Base-by-base conservation (phyloP, 2,888 invertebrate species). In the Margaritifera margaritifera region DNA sequence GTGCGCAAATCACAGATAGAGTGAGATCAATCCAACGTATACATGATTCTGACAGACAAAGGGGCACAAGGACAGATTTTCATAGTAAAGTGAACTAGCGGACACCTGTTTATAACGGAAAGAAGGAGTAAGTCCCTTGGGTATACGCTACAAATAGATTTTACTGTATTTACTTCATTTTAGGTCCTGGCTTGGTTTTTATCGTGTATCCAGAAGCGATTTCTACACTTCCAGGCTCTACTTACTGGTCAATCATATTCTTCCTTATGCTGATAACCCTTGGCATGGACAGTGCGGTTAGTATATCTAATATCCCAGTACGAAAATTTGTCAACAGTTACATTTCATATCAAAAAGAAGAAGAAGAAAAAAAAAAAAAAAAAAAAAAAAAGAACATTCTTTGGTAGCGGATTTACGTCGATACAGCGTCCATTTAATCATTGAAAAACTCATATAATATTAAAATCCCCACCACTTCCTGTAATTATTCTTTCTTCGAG, bases 181-280 rank as follows among this genome's bases (percentile, higher is more conserved):
- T 76, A 91, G 98, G 98, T 4, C 97, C 98, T 0, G 98, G 98
- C 0, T 91, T 99, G 42, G 98, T 98, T 18, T 99, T 99, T 89
- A 94, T 98, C 67, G 98, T 98, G 0, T 99, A 99, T 91, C 98
- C 98, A 0, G 98, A 98, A 20, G 99, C 99, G 15, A 96, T 99
- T 69, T 97, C 98, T 0, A 98, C 98, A 1, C 96, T 99, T 95
- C 98, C 98, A 0, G 97, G 96, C 0, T 97, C 98, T 56, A 95
- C 96, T 15, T 96, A 97, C 89, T 99, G 98, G 98, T 95, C 98
- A 0, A 91, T 99, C 64, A 96, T 99, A 85, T 99, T 99, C 91
- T 99, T 99, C 89, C 95, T 99, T 94, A 99, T 99, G 99, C 92
- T 99, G 67, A 92, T 99, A 19, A 98, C 99, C 0, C 92, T 99